Conservation (phyloP, 1,140 invertebrate species). For the Carposina sasakii region DNA sequence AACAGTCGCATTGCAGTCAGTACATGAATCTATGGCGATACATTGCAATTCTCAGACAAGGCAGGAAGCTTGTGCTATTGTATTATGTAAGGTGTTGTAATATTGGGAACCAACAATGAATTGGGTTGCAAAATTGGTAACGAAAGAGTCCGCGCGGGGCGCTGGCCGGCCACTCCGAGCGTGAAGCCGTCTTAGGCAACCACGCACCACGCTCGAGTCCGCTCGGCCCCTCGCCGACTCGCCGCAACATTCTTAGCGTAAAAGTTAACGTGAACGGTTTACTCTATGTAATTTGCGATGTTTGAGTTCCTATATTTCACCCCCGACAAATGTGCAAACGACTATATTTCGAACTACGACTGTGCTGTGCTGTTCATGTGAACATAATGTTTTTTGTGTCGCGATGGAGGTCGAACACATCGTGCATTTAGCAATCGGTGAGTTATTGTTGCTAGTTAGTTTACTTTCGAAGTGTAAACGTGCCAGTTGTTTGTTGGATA, state of each 20-base stretch:
- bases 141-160: conserved; percentile 40
- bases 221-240: conserved; percentile 55
- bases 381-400: conserved; percentile 32
- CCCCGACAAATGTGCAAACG: conserved; percentile 53
- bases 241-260: conserved; percentile 71
- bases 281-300: conserved; percentile 71
- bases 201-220: conserved; percentile 41
- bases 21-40: too few species aligned
- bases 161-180: conserved; percentile 41
- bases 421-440: conserved; percentile 47
- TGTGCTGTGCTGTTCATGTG: conserved; percentile 44
- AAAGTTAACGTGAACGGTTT: conserved; percentile 70
- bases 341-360: conserved; percentile 45
- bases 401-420: conserved; percentile 41
- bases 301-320: conserved; percentile 45
- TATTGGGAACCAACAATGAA: conserved; percentile 2
- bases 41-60: too few species aligned
- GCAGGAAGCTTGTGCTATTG: background rate
- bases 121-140: conserved; percentile 24
- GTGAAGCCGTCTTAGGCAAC: conserved; percentile 63
- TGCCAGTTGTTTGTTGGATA: too few species aligned
- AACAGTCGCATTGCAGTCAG: conserved; percentile 9
- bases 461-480: conserved; percentile 15
- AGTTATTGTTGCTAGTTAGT: conserved; percentile 39
- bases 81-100: background rate